Conservation (phyloP, 2,797 vertebrate species). For the Arnoldichthys spilopterus region DNA sequence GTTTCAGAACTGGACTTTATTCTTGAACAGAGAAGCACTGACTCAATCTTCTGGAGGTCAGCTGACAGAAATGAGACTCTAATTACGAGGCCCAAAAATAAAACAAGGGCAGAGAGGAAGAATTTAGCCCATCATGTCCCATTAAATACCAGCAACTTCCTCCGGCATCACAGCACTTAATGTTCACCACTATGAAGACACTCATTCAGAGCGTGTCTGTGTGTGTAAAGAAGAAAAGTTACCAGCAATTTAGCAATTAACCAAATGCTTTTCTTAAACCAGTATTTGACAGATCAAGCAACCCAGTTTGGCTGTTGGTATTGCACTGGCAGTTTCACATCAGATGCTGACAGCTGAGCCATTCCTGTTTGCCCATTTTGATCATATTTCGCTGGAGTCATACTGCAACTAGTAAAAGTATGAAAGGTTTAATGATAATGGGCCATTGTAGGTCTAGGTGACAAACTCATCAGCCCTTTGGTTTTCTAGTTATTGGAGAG, state of each 20-base stretch:
- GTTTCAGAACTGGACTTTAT: not conserved
- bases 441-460: no score
- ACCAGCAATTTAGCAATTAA: not conserved
- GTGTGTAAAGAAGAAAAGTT: not conserved
- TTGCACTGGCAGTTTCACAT: not conserved
- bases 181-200: slow-evolving; percentile 18
- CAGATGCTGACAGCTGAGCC: not conserved
- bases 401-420: no score
- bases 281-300: slow-evolving; percentile 56
- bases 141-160: slow-evolving; percentile 43
- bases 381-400: no score
- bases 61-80: slow-evolving; percentile 45
- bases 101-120: slow-evolving; percentile 31
- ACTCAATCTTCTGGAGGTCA: slow-evolving; percentile 27
- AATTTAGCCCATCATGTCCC: slow-evolving; percentile 28
- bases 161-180: slow-evolving; percentile 23
- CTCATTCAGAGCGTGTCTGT: slow-evolving; percentile 14
- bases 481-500: not conserved
- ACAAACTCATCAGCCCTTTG: not conserved
- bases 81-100: slow-evolving; percentile 41
- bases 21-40: slow-evolving; percentile 28
- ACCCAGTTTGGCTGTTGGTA: not conserved
- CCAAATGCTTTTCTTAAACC: slow-evolving; percentile 70
- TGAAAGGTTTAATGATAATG: no score
- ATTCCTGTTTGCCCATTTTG: not conserved